Evolutionary conservation across 2,797 vertebrate species (phyloP).

Genomic region (Danionella dracula): DNA sequence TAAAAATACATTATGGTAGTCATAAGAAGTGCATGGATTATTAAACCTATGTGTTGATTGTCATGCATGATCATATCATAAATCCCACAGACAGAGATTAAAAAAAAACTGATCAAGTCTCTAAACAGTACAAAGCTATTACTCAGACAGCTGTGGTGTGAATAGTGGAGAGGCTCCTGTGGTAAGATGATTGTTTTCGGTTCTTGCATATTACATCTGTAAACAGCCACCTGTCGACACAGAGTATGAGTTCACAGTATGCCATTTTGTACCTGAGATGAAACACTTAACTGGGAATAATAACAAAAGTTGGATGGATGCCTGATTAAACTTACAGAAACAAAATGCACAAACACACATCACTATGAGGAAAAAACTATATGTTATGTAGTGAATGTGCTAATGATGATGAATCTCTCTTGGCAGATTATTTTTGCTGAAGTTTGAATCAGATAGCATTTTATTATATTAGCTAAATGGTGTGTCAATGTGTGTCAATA

Average conservation of each 20-base stretch:
- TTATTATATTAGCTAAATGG: too few species aligned
- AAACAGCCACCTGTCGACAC: not conserved
- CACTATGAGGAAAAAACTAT: slow-evolving; percentile 53
- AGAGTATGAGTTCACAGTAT: slow-evolving; percentile 44
- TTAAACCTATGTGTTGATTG: slow-evolving; percentile 30
- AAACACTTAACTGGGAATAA: slow-evolving; percentile 62
- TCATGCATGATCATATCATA: slow-evolving; percentile 7
- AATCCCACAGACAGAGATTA: not conserved
- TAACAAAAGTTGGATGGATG: slow-evolving; percentile 74
- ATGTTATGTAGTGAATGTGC: slow-evolving; percentile 3
- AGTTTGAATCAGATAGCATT: too few species aligned
- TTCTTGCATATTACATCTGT: not conserved
- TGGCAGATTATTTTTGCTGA: too few species aligned
- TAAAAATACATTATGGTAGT: slow-evolving; percentile 28
- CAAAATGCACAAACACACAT: slow-evolving; percentile 50
- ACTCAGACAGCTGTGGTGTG: not conserved
- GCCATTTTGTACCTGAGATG: slow-evolving; percentile 70
- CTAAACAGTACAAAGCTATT: not conserved
- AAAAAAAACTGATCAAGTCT: not conserved
- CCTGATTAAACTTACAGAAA: slow-evolving; percentile 53
- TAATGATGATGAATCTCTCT: too few species aligned
- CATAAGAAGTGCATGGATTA: slow-evolving; percentile 48
- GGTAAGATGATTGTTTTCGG: not conserved
- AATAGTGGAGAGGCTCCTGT: not conserved
- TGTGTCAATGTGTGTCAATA: too few species aligned